These are phyloP conservation scores for Erynnis tages DNA, from an alignment of 2,888 invertebrate genomes.

Conservation along the genomic window DNA sequence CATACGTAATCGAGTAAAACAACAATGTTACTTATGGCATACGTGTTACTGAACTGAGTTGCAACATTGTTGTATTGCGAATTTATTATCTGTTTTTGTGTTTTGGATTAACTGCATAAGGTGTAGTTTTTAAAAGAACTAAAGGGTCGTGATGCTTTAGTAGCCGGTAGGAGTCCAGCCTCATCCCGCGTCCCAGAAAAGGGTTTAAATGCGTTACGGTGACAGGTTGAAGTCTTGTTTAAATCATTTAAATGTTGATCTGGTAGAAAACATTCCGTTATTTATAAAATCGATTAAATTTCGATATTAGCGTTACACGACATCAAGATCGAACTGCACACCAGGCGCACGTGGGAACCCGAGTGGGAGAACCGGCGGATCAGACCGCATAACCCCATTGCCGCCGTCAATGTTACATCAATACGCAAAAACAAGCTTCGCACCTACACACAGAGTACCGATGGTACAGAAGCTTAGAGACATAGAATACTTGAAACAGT, in stretches of 20 bases:
- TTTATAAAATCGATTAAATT: too few species aligned
- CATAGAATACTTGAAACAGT: background rate
- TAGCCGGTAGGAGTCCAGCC: too few species aligned
- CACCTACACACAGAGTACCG: background rate
- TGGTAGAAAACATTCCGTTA: too few species aligned
- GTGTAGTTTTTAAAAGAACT: too few species aligned
- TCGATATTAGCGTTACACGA: too few species aligned
- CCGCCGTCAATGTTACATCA: slow-evolving; percentile 44
- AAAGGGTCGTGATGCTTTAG: too few species aligned
- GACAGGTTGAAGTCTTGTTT: too few species aligned
- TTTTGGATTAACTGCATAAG: too few species aligned
- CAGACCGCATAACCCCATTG: slow-evolving; percentile 44
- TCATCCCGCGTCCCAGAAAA: too few species aligned
- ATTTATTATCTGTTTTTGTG: too few species aligned
- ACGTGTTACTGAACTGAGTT: background rate
- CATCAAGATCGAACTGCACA: background rate
- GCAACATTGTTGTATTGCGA: slow-evolving; percentile 6
- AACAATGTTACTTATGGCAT: slow-evolving; percentile 1
- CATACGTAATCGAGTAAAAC: slow-evolving; percentile 18
- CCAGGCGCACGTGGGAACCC: slow-evolving; percentile 42
- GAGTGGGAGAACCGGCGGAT: slow-evolving; percentile 32
- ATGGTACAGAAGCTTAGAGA: background rate
- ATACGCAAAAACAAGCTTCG: slow-evolving; percentile 37
- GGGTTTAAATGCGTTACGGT: too few species aligned
- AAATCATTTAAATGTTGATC: too few species aligned